These are phyloP conservation scores for Auanema sp. DNA, from an alignment of 2,888 invertebrate species.

Conservation along the genomic window DNA sequence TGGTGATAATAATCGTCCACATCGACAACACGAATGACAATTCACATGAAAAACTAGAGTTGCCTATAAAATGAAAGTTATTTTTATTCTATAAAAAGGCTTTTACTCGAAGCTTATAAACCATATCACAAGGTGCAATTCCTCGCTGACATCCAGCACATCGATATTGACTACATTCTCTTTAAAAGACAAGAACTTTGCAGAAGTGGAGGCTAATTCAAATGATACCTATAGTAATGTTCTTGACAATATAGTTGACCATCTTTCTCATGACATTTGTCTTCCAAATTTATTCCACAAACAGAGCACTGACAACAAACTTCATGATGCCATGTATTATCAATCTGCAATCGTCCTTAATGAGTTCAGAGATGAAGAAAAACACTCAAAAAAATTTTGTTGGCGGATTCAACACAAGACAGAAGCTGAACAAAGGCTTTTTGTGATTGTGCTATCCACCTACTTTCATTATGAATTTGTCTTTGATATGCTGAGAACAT, in stretches of 20 bases:
- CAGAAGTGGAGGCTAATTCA: background rate
- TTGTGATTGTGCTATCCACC: background rate
- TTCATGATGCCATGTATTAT: slow-evolving; percentile 78
- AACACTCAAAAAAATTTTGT: background rate
- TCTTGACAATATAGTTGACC: slow-evolving; percentile 94
- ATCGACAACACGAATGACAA: slow-evolving; percentile 59
- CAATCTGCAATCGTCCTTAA: slow-evolving; percentile 29
- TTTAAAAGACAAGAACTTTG: slow-evolving; percentile 22
- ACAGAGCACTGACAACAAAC: slow-evolving; percentile 95
- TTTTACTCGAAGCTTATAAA: slow-evolving; percentile 56
- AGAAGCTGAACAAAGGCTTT: too few species aligned
- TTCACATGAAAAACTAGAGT: slow-evolving; percentile 57
- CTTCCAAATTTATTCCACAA: slow-evolving; percentile 86
- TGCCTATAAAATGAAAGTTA: slow-evolving; percentile 27
- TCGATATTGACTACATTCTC: slow-evolving; percentile 48
- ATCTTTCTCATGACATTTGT: slow-evolving; percentile 96
- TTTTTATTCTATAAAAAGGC: background rate
- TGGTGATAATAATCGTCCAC: slow-evolving; percentile 49
- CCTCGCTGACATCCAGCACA: slow-evolving; percentile 58
- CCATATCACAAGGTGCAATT: slow-evolving; percentile 57
- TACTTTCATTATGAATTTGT: background rate
- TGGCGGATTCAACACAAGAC: too few species aligned
- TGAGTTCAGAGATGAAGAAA: background rate
- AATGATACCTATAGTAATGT: slow-evolving; percentile 91
- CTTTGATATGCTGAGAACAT: too few species aligned